A percentile compares a stretch with the other conserved stretches of the same genome.
These are phyloP conservation scores for Drosophila fuyamai DNA, from an alignment of 1,140 invertebrate genomes.

Conservation along the genomic window DNA sequence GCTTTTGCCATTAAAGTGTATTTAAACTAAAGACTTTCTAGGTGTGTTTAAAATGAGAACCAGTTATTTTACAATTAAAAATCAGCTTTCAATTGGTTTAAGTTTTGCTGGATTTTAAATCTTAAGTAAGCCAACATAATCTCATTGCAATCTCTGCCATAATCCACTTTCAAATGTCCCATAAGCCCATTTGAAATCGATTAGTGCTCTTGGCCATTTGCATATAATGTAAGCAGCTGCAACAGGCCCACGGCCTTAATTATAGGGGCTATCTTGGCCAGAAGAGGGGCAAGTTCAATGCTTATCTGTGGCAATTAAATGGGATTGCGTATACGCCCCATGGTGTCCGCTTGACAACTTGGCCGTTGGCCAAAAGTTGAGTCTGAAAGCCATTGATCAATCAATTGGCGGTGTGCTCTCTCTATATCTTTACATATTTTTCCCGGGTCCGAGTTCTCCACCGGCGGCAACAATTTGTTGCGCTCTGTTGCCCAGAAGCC, in stretches of 20 bases:
- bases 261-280: conserved; percentile 29
- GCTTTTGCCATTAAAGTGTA: too few relatives aligned
- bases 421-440: background rate
- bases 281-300: conserved; percentile 68
- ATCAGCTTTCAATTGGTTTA: background rate
- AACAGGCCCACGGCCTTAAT: conserved; percentile 68
- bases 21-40: too few relatives aligned
- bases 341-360: conserved; percentile 46
- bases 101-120: background rate
- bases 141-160: background rate
- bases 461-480: conserved; percentile 67
- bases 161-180: conserved; percentile 26
- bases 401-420: conserved; percentile 48
- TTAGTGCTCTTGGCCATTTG: conserved; percentile 11
- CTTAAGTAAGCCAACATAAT: background rate
- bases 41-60: too few relatives aligned
- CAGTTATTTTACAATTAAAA: too few relatives aligned
- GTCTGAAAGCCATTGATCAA: conserved; percentile 71
- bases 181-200: conserved; percentile 33
- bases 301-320: conserved; percentile 64
- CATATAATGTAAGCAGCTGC: conserved; percentile 1
- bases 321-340: conserved; percentile 73
- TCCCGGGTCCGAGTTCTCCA: background rate
- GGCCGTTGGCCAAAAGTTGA: conserved; percentile 65
- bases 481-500: conserved; percentile 52